Conservation (phyloP, 2,113 vertebrate genomes). For the Urocolius indicus region DNA sequence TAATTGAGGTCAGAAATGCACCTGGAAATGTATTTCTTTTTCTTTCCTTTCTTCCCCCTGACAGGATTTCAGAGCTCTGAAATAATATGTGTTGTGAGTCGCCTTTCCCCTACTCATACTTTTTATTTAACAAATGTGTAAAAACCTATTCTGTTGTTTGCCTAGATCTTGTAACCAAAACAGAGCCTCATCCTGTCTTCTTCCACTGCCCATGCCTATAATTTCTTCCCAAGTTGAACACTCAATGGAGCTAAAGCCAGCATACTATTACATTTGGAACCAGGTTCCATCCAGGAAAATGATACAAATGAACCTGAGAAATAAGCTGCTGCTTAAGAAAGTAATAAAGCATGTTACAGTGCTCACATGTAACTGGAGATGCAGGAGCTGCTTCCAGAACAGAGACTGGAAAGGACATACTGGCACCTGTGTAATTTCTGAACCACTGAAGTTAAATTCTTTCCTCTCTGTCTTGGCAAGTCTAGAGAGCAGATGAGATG, state of each 20-base stretch:
- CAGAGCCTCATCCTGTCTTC: background rate
- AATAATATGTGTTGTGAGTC: background rate
- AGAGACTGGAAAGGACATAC: constrained; percentile 50
- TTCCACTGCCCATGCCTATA: background rate
- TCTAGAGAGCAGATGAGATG: constrained; percentile 35
- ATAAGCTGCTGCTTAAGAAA: constrained; percentile 47
- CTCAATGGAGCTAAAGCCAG: background rate
- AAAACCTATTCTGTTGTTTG: constrained; percentile 10
- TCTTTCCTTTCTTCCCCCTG: background rate
- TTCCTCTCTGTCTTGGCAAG: constrained; percentile 51
- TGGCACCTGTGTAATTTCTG: constrained; percentile 59
- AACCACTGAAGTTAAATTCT: constrained; percentile 32
- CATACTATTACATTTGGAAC: constrained; percentile 21
- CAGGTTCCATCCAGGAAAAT: constrained; percentile 32
- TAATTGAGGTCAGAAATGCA: constrained; percentile 11
- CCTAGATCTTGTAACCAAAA: constrained; percentile 42
- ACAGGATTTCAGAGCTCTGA: constrained; percentile 11
- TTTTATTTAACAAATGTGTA: background rate
- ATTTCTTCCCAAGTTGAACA: constrained; percentile 25
- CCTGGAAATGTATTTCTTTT: background rate
- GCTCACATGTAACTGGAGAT: constrained; percentile 48
- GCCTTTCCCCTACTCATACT: background rate
- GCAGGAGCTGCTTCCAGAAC: constrained; percentile 34
- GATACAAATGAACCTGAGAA: constrained; percentile 59
- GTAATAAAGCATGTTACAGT: constrained; percentile 40